Evolutionary conservation across 2,113 vertebrate species (phyloP), one percentile per base, ranked within the genome.

Genomic region (Barbus barbus): DNA sequence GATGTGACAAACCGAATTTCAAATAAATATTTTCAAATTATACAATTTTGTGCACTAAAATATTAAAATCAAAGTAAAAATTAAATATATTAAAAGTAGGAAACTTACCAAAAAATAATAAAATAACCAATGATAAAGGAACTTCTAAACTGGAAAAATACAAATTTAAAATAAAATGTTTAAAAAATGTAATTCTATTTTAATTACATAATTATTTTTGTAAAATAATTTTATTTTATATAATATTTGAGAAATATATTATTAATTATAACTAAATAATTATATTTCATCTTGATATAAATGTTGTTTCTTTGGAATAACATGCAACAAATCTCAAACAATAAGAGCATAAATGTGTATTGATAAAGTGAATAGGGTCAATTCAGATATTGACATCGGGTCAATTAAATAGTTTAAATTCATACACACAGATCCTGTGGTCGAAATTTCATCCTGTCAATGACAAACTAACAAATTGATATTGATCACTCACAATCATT

Each of bases 381-480:
- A 53, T n/a, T 56, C 20, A n/a, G 53, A 22, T 51, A 51, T 6
- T 51, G 48, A 51, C 48, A 18, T 51, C 48, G 1, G 18, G 6
- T 26, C 38, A 14, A 44, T 73, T 73, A 73, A 16, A 73, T 5
- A 24, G 36, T 72, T 44, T 44, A 76, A 76, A 51, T 53, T 76
- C 18, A 56, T 36, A n/a, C 16, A 28, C 24, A 13, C 28, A n/a
- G 28, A 76, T 56, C 28, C 9, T 76, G 28, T 12, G 11, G 20
- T 5, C 22, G 18, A 56, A n/a, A 24, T 1, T 24, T 36, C 38
- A 44, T 13, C 11, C 38, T 5, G 33, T 56, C 16, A 48, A 3
- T 53, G 74, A 33, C 28, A 53, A 75, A 53, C 8, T 51, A 31
- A 53, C 73, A 76, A 56, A 76, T 22, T 76, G 74, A 56, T 76